A percentile compares a stretch with the other conserved stretches of the same genome.
phyloP scores from a whole-genome alignment of 2,888 invertebrate species.

The Ophonus ardosiacus region DNA sequence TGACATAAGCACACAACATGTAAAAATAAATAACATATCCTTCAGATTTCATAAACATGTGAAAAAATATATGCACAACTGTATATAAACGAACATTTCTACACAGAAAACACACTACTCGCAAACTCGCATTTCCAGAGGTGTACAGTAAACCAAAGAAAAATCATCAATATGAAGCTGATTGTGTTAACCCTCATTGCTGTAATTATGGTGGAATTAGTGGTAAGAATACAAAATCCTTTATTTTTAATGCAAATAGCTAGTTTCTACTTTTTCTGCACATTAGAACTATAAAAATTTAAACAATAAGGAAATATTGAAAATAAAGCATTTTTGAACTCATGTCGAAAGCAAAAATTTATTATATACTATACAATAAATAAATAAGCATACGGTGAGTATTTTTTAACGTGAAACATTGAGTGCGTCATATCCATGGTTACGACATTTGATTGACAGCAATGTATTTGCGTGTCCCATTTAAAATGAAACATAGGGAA shows the following conservation, averaged over 20 bases:
- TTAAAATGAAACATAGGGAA: too few relatives aligned
- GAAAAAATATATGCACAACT: conserved; percentile 18
- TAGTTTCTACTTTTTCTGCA: too few relatives aligned
- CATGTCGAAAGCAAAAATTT: too few relatives aligned
- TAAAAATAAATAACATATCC: conserved; percentile 9
- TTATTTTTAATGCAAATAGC: background rate
- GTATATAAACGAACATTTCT: conserved; percentile 18
- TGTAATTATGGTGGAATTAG: conserved; percentile 7
- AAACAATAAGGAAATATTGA: too few relatives aligned
- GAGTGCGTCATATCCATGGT: too few relatives aligned
- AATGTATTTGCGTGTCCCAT: too few relatives aligned
- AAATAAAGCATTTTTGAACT: too few relatives aligned
- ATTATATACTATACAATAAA: too few relatives aligned
- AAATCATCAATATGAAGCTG: conserved; percentile 43
- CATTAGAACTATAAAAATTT: too few relatives aligned
- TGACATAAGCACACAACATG: conserved; percentile 25
- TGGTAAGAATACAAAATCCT: conserved; percentile 29
- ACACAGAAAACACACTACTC: background rate
- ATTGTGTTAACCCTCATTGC: conserved; percentile 33
- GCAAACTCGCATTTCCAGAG: background rate
- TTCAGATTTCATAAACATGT: conserved; percentile 10
- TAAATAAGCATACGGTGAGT: too few relatives aligned
- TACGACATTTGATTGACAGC: too few relatives aligned
- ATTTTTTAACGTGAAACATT: too few relatives aligned
- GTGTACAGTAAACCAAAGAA: background rate